Percentiles rank a stretch among this genome's conserved stretches.
These are phyloP conservation scores for Danionella cerebrum DNA, from an alignment of 2,113 vertebrate genomes.

Conservation along the genomic window DNA sequence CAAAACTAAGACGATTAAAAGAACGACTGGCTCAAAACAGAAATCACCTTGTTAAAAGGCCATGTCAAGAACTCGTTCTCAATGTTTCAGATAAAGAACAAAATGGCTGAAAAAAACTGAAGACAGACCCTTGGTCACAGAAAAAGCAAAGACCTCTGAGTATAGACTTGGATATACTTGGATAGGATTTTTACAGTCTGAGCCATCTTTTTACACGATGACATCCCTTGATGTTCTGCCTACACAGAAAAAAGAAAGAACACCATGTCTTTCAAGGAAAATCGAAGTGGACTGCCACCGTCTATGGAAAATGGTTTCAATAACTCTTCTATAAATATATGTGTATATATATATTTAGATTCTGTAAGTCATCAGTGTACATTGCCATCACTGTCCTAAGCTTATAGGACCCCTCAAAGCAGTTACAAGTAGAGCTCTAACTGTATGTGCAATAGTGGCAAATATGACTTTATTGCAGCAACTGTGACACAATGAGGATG, in stretches of 20 bases:
- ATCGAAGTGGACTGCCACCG: slow-evolving; percentile 54
- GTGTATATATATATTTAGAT: slow-evolving; percentile 18
- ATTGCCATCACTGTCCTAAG: neutral
- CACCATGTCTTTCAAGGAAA: slow-evolving; percentile 39
- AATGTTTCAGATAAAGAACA: slow-evolving; percentile 58
- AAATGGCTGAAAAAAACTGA: slow-evolving; percentile 31
- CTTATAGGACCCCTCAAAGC: slow-evolving; percentile 7
- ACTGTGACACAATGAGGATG: neutral
- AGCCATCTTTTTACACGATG: slow-evolving; percentile 37
- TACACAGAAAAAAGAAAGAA: slow-evolving; percentile 40
- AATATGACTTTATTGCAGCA: slow-evolving; percentile 1
- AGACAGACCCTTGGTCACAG: slow-evolving; percentile 47
- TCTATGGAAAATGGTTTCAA: slow-evolving; percentile 19
- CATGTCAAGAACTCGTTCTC: slow-evolving; percentile 48
- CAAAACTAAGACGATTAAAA: slow-evolving; percentile 34
- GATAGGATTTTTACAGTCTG: slow-evolving; percentile 46
- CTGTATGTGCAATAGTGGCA: slow-evolving; percentile 6
- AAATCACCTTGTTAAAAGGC: slow-evolving; percentile 52
- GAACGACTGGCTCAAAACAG: slow-evolving; percentile 51
- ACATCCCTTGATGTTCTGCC: slow-evolving; percentile 47
- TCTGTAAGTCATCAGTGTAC: neutral
- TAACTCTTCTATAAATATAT: slow-evolving; percentile 14
- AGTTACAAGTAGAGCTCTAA: neutral
- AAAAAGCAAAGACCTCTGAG: slow-evolving; percentile 45
- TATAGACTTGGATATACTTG: slow-evolving; percentile 50